phyloP scores from a whole-genome alignment of 1,140 invertebrate species.

The Pomphorhynchus laevis region DNA sequence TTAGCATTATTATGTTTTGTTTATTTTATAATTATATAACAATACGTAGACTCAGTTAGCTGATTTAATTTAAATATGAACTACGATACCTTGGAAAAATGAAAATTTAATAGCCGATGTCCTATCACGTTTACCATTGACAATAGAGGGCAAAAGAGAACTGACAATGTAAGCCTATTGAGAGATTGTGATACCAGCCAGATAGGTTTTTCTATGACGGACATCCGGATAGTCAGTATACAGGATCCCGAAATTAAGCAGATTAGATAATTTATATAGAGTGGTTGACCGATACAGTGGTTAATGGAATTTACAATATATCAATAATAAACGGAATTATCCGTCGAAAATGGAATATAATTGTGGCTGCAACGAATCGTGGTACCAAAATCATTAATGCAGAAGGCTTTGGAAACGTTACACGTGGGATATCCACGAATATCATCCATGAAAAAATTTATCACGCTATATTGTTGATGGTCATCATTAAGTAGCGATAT shows the following conservation, averaged over 20 bases:
- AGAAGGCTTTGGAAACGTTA: constrained; percentile 14
- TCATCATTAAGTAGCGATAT: too few species aligned
- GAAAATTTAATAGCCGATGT: constrained; percentile 12
- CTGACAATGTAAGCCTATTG: neutral
- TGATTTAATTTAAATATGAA: constrained; percentile 12
- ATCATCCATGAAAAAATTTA: constrained; percentile 18
- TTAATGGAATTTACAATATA: neutral
- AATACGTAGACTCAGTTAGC: too few species aligned
- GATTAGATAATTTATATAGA: too few species aligned
- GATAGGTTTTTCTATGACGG: neutral
- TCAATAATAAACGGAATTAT: neutral
- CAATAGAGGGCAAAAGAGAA: neutral
- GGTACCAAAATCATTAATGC: constrained; percentile 13
- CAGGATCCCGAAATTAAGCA: neutral
- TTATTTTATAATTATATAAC: too few species aligned
- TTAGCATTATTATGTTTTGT: too few species aligned
- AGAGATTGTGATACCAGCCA: neutral
- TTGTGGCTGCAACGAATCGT: constrained; percentile 11
- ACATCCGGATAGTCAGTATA: neutral
- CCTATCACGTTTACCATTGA: constrained; percentile 11
- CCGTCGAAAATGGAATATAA: neutral
- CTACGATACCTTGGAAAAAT: constrained; percentile 12
- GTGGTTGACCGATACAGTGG: too few species aligned
- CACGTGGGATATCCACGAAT: constrained; percentile 20
- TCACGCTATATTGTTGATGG: constrained; percentile 20